phyloP scores from a whole-genome alignment of 2,797 vertebrate species.

The Xenentodon cancila region DNA sequence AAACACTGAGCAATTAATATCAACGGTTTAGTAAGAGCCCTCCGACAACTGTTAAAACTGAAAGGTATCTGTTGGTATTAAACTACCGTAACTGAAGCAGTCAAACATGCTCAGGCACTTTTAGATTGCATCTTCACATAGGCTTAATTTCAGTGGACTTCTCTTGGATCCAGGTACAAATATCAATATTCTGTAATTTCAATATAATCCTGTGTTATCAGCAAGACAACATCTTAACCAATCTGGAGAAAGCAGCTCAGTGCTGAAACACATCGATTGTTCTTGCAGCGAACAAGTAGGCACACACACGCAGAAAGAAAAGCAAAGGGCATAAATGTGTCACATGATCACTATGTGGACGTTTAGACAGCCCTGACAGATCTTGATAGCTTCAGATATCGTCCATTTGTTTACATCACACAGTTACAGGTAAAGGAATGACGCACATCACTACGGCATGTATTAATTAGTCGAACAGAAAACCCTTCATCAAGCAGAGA shows the following conservation, averaged over 20 bases:
- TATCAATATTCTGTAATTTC: neutral
- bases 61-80: too few relatives aligned
- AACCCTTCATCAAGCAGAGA: constrained; percentile 25
- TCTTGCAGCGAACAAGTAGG: constrained; percentile 4
- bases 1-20: too few relatives aligned
- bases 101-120: too few relatives aligned
- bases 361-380: too few relatives aligned
- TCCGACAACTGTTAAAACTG: too few relatives aligned
- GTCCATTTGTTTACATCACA: constrained; percentile 28
- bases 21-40: too few relatives aligned
- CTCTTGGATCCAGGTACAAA: neutral
- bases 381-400: neutral
- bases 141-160: neutral
- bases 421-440: constrained; percentile 17
- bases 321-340: too few relatives aligned
- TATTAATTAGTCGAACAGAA: constrained; percentile 18
- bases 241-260: constrained; percentile 18
- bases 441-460: constrained; percentile 20
- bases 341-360: too few relatives aligned
- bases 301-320: constrained; percentile 7
- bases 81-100: too few relatives aligned
- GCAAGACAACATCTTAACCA: constrained; percentile 8
- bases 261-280: constrained; percentile 2
- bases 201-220: neutral
- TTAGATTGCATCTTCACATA: neutral